These are phyloP conservation scores for Gymnoscopelus braueri DNA, from an alignment of 2,797 vertebrate species.

Conservation along the genomic window DNA sequence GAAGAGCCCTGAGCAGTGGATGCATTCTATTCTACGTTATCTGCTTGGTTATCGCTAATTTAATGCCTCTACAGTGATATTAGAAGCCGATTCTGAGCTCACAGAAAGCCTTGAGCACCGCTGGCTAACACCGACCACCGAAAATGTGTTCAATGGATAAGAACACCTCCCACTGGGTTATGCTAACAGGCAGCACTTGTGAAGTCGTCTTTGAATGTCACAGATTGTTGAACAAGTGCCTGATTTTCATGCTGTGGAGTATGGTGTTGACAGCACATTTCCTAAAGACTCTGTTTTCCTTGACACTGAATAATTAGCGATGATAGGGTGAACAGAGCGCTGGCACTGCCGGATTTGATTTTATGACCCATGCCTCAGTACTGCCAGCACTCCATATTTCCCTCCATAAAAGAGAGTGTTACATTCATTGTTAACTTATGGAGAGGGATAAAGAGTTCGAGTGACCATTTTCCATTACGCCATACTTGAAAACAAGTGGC, in stretches of 20 bases:
- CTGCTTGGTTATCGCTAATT: constrained; percentile 40
- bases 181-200: constrained; percentile 28
- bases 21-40: constrained; percentile 21
- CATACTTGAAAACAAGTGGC: neutral
- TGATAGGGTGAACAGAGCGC: constrained; percentile 27
- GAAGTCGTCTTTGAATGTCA: constrained; percentile 30
- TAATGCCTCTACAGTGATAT: neutral
- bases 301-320: constrained; percentile 54
- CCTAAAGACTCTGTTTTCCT: constrained; percentile 48
- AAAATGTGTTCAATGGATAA: constrained; percentile 35
- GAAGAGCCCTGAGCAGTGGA: constrained; percentile 22
- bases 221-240: constrained; percentile 50
- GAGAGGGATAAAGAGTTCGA: neutral
- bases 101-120: constrained; percentile 14
- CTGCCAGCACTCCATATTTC: constrained; percentile 14
- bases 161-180: constrained; percentile 13
- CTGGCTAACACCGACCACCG: constrained; percentile 25
- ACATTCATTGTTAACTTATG: constrained; percentile 25
- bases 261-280: constrained; percentile 48
- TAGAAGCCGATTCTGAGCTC: too few species aligned
- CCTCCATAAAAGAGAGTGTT: constrained; percentile 19
- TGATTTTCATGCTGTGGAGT: constrained; percentile 40
- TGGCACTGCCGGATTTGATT: constrained; percentile 24
- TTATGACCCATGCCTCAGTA: constrained; percentile 25
- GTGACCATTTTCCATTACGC: constrained; percentile 14